Conservation (phyloP, 2,797 vertebrate species). For the Florisuga fusca region DNA sequence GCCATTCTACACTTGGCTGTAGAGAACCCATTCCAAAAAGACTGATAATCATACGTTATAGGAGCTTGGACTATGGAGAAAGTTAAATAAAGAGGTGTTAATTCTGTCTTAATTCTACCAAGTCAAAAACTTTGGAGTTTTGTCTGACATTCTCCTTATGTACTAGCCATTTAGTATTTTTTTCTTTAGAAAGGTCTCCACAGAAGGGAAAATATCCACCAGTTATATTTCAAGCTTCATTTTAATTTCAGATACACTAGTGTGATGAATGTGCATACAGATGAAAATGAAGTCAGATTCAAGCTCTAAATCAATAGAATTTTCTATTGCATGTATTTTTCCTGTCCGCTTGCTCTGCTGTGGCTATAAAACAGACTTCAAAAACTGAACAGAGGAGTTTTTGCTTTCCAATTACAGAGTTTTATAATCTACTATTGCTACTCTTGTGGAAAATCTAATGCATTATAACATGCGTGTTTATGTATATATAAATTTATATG, state of each 20-base stretch:
- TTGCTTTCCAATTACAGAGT: not conserved
- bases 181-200: not conserved
- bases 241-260: not conserved
- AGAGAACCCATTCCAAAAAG: not conserved
- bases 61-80: not conserved
- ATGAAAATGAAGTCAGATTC: not conserved
- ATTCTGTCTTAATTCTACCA: not conserved
- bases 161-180: not conserved
- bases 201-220: not conserved
- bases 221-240: not conserved
- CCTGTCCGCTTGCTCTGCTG: not conserved
- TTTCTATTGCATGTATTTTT: not conserved
- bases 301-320: not conserved
- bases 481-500: not conserved
- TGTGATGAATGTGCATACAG: not conserved
- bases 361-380: not conserved
- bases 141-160: not conserved
- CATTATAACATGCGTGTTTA: not conserved
- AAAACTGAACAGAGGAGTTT: not conserved
- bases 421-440: not conserved
- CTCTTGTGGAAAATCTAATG: not conserved
- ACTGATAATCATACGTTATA: not conserved
- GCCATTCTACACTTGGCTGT: not conserved
- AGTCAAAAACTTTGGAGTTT: not conserved
- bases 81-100: not conserved